Base-by-base conservation (phyloP, 1,140 invertebrate species). In the Oryctes rhinoceros region DNA sequence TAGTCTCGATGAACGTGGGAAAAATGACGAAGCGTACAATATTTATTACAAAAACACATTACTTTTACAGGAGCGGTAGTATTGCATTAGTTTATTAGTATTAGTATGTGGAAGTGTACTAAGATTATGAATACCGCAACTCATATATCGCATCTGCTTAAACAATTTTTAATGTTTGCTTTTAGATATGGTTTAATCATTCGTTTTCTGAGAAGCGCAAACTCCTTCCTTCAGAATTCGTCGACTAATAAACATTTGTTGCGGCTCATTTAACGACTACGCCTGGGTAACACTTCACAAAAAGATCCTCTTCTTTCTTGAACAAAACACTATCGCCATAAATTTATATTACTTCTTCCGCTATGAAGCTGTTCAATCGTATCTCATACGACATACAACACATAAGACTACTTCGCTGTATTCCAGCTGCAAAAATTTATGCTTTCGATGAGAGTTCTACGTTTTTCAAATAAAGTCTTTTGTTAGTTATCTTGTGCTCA, bases 151-250 rank as follows among this genome's bases (percentile, higher is more conserved):
- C 53, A 62, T 20, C 53, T 62, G 53, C 1, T 20, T 62, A 35
- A 24, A 67, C 7, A 24, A 67, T 20, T 67, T 67, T 35, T 67
- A 7, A 35, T 67, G 65, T 67, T 67, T 67, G 65, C 18, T 4
- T 67, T 67, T 24, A 30, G 65, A 67, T 67, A 67, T 67, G 65
- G 4, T 67, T 67, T 67, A 67, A 67, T 67, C 65, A 11, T 10
- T 35, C 3, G 0, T 13, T 24, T 67, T 67, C 65, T 67, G 6
- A 18, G 65, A 67, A 67, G 20, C 20, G 7, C 9, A 53, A 67
- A 11, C 65, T 35, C 65, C 18, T 67, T 67, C 30, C n/a, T 24
- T 7, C 15, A 10, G 20, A 30, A 18, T 24, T 5, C 20, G 65
- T 18, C 65, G 65, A 67, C 30, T 67, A 20, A 24, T 24, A 67